Evolutionary conservation across 2,888 invertebrate genomes (phyloP), one percentile per base, ranked within the genome.

Genomic region (Drosophila pegasa): DNA sequence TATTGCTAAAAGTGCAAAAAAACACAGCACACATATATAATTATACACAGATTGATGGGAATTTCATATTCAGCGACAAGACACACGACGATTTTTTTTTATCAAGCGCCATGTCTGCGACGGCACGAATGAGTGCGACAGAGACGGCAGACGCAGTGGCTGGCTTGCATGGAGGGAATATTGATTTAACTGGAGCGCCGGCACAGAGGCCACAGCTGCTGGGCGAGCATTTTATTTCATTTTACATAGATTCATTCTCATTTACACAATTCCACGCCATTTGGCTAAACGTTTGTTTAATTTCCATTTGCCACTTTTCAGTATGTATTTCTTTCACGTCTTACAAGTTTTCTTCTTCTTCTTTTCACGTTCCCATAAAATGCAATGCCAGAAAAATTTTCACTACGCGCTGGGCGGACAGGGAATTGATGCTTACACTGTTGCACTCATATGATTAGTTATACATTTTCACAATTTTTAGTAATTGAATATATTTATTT

Each of bases 311-410:
- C 29, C 47, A 70, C 56, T 82, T 83, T 86, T 73, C 47, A 73
- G 83, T 84, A 79, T 81, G 86, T 87, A 87, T 81, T 87, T 82
- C 80, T 77, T 83, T 86, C 83, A 88, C 82, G 88, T 87, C 81
- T 78, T 78, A 69, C 82, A 57, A 63, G 82, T 73, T 75, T 71
- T 87, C 88, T 81, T 83, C 83, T 86, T 83, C 83, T 86, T 85
- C 59, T 70, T 71, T 76, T 80, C 67, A 64, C 73, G 76, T 88
- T 67, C 47, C 52, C 50, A 54, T 41, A 40, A 43, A 52, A 52
- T 61, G 63, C 78, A 76, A 63, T 55, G 20, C 62, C 61, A 25
- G 52, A 58, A 57, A 62, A 60, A 61, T 63, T 64, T 82, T 86
- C 52, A 62, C 67, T 50, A n/a, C 12, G 8, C 9, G 29, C 25